Conservation (phyloP, 2,888 invertebrate species). For the Drosophila affinis region DNA sequence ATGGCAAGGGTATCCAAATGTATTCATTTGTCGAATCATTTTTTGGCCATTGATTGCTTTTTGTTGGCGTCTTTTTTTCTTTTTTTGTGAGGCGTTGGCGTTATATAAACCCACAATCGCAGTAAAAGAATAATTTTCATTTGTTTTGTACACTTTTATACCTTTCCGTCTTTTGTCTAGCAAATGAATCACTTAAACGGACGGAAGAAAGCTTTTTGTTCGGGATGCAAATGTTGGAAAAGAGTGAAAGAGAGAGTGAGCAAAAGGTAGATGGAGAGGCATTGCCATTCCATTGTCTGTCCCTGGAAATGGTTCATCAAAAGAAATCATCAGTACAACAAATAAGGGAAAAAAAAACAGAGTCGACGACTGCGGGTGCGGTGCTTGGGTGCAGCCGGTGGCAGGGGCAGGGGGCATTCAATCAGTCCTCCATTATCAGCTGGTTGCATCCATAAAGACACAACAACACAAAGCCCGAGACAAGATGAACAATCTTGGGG, state of each 20-base stretch:
- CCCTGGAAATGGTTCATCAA: constrained; percentile 60
- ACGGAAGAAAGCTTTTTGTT: constrained; percentile 72
- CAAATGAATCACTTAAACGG: constrained; percentile 62
- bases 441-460: constrained; percentile 30
- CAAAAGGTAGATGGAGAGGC: constrained; percentile 26
- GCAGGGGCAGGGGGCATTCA: constrained; percentile 22
- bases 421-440: constrained; percentile 50
- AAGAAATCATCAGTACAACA: constrained; percentile 64
- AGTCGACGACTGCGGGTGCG: constrained; percentile 27
- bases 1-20: constrained; percentile 3
- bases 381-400: constrained; percentile 17
- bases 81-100: constrained; percentile 9
- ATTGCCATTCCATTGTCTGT: constrained; percentile 58
- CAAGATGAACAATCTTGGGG: constrained; percentile 29
- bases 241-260: neutral
- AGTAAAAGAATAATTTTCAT: constrained; percentile 3
- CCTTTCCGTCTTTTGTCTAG: constrained; percentile 53
- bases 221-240: constrained; percentile 66
- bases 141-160: constrained; percentile 30
- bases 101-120: constrained; percentile 33
- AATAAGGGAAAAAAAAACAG: neutral
- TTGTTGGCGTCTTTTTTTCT: constrained; percentile 8
- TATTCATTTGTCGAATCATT: constrained; percentile 30
- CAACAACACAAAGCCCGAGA: constrained; percentile 22
- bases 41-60: constrained; percentile 43